phyloP scores from a whole-genome alignment of 2,797 vertebrate genomes.

The Cossypha dichroa region DNA sequence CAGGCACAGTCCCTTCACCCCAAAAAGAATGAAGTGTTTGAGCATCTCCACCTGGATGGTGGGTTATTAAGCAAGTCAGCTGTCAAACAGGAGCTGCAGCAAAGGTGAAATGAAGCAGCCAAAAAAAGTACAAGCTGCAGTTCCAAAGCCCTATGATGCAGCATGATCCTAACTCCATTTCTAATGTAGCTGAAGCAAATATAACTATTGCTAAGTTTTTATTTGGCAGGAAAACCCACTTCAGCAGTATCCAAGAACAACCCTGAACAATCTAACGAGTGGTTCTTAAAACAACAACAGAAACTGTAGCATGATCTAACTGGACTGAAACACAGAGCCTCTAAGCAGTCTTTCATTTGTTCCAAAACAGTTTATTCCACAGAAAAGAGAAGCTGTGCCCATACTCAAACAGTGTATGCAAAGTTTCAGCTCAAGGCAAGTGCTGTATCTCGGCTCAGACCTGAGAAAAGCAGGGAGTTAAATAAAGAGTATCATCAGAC shows the following conservation, averaged over 20 bases:
- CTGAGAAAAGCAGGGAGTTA: conserved; percentile 33
- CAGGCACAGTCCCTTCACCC: background rate
- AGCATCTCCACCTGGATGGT: background rate
- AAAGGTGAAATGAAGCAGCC: background rate
- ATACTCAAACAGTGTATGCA: background rate
- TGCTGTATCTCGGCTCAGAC: background rate
- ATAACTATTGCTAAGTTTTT: conserved; percentile 25
- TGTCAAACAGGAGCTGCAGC: background rate
- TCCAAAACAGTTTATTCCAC: background rate
- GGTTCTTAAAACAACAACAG: background rate
- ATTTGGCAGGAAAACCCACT: conserved; percentile 8
- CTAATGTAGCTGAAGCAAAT: background rate
- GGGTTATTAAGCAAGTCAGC: background rate
- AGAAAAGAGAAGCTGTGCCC: background rate
- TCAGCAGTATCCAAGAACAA: conserved; percentile 8
- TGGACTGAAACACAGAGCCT: background rate
- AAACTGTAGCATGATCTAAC: background rate
- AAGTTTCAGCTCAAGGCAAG: conserved; percentile 32
- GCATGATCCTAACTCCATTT: background rate
- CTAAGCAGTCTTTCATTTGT: background rate
- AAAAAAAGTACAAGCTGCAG: background rate
- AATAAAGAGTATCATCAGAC: conserved; percentile 43
- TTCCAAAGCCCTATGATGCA: background rate
- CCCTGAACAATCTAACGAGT: background rate
- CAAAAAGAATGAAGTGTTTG: background rate